Conservation (phyloP, 2,888 invertebrate species). For the Temnothorax ravouxi region DNA sequence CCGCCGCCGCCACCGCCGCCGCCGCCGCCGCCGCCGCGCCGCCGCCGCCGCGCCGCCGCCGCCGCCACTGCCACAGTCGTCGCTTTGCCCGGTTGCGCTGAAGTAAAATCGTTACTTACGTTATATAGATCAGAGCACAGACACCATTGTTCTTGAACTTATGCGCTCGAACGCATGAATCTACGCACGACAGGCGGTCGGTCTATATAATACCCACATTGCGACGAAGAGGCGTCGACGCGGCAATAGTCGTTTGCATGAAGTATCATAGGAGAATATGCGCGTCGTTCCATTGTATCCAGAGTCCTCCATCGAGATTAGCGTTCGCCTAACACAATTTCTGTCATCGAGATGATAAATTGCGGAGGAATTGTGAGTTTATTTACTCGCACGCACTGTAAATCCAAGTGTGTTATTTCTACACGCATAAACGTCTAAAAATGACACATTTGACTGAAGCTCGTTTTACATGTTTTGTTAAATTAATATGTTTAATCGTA, state of each 20-base stretch:
- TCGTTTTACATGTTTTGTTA: too few species aligned
- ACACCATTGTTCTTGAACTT: slow-evolving; percentile 85
- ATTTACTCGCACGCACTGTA: not conserved
- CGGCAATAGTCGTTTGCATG: slow-evolving; percentile 19
- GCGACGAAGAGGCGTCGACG: slow-evolving; percentile 32
- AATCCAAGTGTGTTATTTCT: too few species aligned
- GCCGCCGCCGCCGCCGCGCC: slow-evolving; percentile 50
- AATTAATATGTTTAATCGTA: too few species aligned
- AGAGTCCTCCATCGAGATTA: slow-evolving; percentile 25
- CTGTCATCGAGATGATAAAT: slow-evolving; percentile 21
- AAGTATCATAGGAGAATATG: slow-evolving; percentile 23
- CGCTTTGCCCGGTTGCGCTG: slow-evolving; percentile 32
- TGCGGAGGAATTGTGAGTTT: not conserved
- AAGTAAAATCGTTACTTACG: slow-evolving; percentile 82
- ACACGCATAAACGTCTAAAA: too few species aligned
- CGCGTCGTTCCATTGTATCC: slow-evolving; percentile 29
- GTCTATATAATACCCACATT: not conserved
- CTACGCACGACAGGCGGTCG: slow-evolving; percentile 61
- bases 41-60: slow-evolving; percentile 46
- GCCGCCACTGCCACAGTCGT: not conserved
- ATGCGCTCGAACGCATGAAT: slow-evolving; percentile 77
- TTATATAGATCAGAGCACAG: slow-evolving; percentile 81
- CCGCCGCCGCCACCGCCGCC: slow-evolving; percentile 50
- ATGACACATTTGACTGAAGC: too few species aligned
- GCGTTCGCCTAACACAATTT: slow-evolving; percentile 26